Base-by-base conservation (phyloP, 2,888 invertebrate species). In the Girardia tigrina region DNA sequence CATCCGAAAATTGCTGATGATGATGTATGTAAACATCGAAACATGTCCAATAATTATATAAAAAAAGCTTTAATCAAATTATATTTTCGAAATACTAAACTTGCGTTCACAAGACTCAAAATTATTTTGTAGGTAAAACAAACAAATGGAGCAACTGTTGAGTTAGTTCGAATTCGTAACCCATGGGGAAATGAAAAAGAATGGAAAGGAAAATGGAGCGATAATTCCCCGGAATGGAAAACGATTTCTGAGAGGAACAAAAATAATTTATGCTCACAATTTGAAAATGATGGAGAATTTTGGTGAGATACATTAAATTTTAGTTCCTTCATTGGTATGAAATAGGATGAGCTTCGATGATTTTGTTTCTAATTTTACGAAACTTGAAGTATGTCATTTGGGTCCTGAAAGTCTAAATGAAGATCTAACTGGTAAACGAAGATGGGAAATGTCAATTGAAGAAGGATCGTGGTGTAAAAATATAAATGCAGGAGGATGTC, bases 301-400 rank as follows among this genome's bases (percentile, higher is more conserved):
- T 70, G 70, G 70, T 70, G 6, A 70, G 70, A n/a, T 23, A 14
- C 16, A n/a, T 8, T 12, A 36, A 8, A 36, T 12, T 12, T n/a
- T n/a, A n/a, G n/a, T n/a, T n/a, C n/a, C n/a, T n/a, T n/a, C n/a
- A n/a, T n/a, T n/a, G n/a, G n/a, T 36, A 12, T 36, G 8, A 12
- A 70, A 36, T 26, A 72, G 72, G 72, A 84, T 84, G 84, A 79
- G 82, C 0, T 94, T 89, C 85, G 89, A 84, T 77, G 97, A 97
- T 84, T 95, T 94, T 82, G 87, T 89, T 73, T 87, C 86, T 12
- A 89, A 91, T 80, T 97, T 94, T 82, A 88, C 89, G 36, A 88
- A 89, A 84, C 87, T 97, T 79, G 97, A 97, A 86, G 93, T 98
- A 80, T 97, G 95, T 84, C 94, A 97, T 85, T 89, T 97, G 85